Evolutionary conservation across 2,888 invertebrate genomes (phyloP), one percentile per base, ranked within the genome.

Genomic region (Stenotaenia linearis): DNA sequence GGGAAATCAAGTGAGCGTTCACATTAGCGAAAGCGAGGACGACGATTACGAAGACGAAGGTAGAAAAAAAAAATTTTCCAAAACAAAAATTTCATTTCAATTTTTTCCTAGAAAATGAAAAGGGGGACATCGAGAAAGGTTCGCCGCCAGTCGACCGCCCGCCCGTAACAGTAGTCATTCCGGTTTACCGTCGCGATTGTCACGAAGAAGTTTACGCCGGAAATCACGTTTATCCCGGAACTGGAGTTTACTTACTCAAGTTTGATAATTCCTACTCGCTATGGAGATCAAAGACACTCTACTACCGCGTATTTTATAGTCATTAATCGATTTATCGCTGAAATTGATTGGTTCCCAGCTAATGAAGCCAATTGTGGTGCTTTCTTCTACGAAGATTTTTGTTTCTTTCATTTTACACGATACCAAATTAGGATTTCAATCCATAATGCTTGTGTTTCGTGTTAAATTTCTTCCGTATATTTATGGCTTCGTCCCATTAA

Each of bases 241-340:
- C 95, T 88, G 99, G 99, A 21, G 95, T 98, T 50, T 99, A 99
- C 87, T 89, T 98, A 85, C 90, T 99, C 61, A 99, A 99, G 88
- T 99, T 99, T 87, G 99, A 99, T 88, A 99, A 99, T 88, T 96
- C 98, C 0, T 99, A 98, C 87, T 98, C 97, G 79, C 89, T 99
- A 83, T 99, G 98, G 98, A 91, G 99, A 84, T 97, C 97, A 83
- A 99, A 99, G 91, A 97, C 97, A 75, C 90, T 99, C 79, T 99
- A 98, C 87, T 99, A 99, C 87, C 91, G 98, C 88, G 97, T 99
- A 78, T 99, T 97, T 87, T 99, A 99, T 86, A 97, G 95, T 78
- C 92, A 94, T 83, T 88, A 82, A 82, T 18, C 56, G 23, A 50
- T 50, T n/a, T 25, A 15, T 25, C n/a, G 25, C 12, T 28, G 12